Evolutionary conservation across 2,888 invertebrate species (phyloP).

Genomic region (Atrina japonica): DNA sequence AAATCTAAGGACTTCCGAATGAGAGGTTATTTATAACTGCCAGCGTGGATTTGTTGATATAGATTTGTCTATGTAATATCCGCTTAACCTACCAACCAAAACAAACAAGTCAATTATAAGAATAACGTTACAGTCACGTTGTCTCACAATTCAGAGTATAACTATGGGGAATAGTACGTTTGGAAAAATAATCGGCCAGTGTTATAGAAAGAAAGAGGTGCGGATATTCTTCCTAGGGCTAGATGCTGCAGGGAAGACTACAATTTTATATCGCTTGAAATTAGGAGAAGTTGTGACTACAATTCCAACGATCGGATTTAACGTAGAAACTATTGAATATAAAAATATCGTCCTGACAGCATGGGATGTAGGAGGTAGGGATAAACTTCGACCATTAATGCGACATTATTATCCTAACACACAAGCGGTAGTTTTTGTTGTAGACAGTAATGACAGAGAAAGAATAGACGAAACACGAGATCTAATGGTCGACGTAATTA

Average conservation of each 20-base stretch:
- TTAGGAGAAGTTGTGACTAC: slow-evolving; percentile 63
- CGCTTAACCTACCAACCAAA: too few relatives aligned
- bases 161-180: too few relatives aligned
- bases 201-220: slow-evolving; percentile 1
- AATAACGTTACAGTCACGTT: too few relatives aligned
- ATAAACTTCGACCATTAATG: slow-evolving; percentile 53
- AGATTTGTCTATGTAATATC: too few relatives aligned
- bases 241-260: slow-evolving; percentile 61
- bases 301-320: slow-evolving; percentile 64
- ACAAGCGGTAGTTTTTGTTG: slow-evolving; percentile 56
- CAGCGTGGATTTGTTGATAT: too few relatives aligned
- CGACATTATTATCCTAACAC: slow-evolving; percentile 56
- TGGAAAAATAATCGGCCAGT: too few relatives aligned
- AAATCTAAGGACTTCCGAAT: too few relatives aligned
- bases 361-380: slow-evolving; percentile 61
- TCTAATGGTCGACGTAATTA: slow-evolving; percentile 33
- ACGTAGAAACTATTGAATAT: slow-evolving; percentile 54
- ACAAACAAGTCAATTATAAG: too few relatives aligned
- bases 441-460: slow-evolving; percentile 63
- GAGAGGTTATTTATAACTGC: too few relatives aligned
- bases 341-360: slow-evolving; percentile 48
- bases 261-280: slow-evolving; percentile 53
- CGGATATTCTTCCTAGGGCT: slow-evolving; percentile 50
- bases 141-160: too few relatives aligned
- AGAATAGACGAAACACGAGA: slow-evolving; percentile 45